Conservation (phyloP, 2,888 invertebrate genomes). For the Molanna angustata region DNA sequence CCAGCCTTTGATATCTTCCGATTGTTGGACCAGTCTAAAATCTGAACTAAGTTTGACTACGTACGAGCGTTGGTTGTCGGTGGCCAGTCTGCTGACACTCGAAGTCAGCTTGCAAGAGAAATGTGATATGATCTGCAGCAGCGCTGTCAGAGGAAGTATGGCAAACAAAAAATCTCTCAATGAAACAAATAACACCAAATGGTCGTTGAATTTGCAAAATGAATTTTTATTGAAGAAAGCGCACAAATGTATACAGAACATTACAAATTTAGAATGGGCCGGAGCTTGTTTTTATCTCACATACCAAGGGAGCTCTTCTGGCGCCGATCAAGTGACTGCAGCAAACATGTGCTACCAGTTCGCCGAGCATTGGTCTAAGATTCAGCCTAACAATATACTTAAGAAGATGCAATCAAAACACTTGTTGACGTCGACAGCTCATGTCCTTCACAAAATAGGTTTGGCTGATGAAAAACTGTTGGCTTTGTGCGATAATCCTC, state of each 20-base stretch:
- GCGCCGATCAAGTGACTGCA: constrained; percentile 54
- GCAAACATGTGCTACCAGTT: constrained; percentile 53
- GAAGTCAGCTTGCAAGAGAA: constrained; percentile 49
- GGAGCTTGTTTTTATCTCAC: constrained; percentile 54
- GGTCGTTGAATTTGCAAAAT: constrained; percentile 47
- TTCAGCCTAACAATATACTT: constrained; percentile 51
- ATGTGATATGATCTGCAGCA: constrained; percentile 55
- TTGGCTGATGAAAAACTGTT: constrained; percentile 52
- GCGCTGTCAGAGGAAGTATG: constrained; percentile 55
- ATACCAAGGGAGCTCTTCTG: constrained; percentile 51
- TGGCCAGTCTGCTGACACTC: constrained; percentile 45
- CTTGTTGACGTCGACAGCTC: constrained; percentile 49
- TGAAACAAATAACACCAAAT: constrained; percentile 33
- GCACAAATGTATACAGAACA: constrained; percentile 50
- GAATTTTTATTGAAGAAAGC: constrained; percentile 50
- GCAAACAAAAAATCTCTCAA: constrained; percentile 35
- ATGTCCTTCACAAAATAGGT: constrained; percentile 49
- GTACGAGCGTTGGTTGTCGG: constrained; percentile 51
- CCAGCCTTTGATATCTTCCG: constrained; percentile 50
- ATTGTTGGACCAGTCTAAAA: constrained; percentile 54
- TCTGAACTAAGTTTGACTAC: constrained; percentile 53
- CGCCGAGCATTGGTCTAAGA: constrained; percentile 51
- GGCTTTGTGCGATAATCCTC: constrained; percentile 47
- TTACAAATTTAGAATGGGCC: constrained; percentile 56
- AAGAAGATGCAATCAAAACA: constrained; percentile 52